Conservation (phyloP, 2,888 invertebrate genomes). For the Rotaria sp. region DNA sequence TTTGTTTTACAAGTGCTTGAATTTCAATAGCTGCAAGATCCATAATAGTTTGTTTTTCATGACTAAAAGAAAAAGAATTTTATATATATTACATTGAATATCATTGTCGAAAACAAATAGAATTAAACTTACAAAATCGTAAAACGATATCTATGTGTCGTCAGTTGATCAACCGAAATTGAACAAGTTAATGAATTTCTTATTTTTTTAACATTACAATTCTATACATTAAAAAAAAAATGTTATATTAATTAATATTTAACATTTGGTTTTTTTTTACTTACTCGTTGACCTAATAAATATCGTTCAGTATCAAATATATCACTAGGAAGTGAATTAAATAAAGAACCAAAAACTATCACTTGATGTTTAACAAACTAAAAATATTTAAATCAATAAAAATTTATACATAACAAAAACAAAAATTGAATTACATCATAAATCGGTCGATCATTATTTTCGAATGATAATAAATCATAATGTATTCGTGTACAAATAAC, state of each 20-base stretch:
- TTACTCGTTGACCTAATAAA: not conserved
- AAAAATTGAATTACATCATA: not conserved
- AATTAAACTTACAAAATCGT: not conserved
- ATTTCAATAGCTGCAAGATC: not conserved
- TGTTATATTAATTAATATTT: too few relatives aligned
- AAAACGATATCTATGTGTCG: not conserved
- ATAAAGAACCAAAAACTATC: not conserved
- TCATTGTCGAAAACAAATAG: too few relatives aligned
- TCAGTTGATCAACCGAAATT: not conserved
- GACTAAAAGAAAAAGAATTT: not conserved
- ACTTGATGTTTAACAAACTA: not conserved
- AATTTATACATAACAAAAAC: not conserved
- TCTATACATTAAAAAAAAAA: not conserved
- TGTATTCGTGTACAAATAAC: not conserved
- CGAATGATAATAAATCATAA: not conserved
- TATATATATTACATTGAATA: too few relatives aligned
- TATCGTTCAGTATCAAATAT: not conserved
- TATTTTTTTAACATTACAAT: not conserved
- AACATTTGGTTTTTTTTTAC: not conserved
- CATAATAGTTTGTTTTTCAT: not conserved
- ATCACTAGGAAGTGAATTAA: not conserved
- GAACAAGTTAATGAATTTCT: not conserved
- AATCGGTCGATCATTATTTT: not conserved
- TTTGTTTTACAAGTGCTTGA: not conserved
- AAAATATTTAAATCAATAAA: not conserved